Evolutionary conservation across 2,888 invertebrate species (phyloP).

Genomic region (Leptinotarsa rubiginosa): DNA sequence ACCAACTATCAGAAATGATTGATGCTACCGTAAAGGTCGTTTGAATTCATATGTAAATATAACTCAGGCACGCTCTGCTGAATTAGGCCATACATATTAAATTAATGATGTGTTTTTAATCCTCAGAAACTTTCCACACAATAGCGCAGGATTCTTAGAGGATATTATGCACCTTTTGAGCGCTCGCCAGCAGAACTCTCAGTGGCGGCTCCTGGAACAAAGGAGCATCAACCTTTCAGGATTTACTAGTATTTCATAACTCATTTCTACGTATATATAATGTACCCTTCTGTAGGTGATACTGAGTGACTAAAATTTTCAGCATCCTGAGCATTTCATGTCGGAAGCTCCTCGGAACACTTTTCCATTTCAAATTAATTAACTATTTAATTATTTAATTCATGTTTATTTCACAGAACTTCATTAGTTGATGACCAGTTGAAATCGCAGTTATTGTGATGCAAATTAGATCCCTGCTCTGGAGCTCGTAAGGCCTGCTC

Average conservation of each 20-base stretch:
- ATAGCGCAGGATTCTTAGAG: conserved; percentile 43
- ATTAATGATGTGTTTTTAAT: conserved; percentile 53
- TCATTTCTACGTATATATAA: no score
- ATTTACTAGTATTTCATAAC: no score
- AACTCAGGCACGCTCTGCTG: conserved; percentile 50
- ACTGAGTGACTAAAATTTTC: neutral
- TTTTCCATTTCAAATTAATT: no score
- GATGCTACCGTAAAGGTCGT: conserved; percentile 42
- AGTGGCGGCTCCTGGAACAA: conserved; percentile 27
- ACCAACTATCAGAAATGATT: conserved; percentile 37
- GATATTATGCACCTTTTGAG: conserved; percentile 48
- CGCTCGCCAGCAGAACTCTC: conserved; percentile 37
- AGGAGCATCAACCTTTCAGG: no score
- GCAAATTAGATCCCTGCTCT: no score
- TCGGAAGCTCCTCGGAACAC: no score
- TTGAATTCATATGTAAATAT: conserved; percentile 55
- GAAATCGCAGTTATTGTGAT: no score
- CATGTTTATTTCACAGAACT: no score
- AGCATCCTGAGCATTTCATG: no score
- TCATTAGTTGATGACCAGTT: no score
- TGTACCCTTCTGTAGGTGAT: neutral
- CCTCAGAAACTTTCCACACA: conserved; percentile 45
- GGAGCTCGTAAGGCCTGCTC: no score
- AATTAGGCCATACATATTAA: conserved; percentile 50
- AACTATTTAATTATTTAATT: no score